These are phyloP conservation scores for rat (Rattus norvegicus) DNA, from an alignment of 2,113 vertebrate species.

Conservation along the genomic window DNA sequence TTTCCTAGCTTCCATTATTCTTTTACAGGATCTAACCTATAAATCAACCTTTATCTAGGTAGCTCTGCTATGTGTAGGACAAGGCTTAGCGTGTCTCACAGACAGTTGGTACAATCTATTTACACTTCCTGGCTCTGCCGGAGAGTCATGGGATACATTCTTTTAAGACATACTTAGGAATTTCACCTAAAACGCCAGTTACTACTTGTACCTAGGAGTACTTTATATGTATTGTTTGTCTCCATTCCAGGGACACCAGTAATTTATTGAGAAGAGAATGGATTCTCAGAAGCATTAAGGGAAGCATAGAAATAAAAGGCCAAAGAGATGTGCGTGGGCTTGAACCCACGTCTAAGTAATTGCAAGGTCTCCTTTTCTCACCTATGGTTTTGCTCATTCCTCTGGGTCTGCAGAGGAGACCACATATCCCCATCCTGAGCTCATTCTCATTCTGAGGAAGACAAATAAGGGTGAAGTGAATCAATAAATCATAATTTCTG, in stretches of 20 bases:
- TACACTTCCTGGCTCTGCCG: background rate
- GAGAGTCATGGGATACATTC: accelerated
- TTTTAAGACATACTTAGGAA: background rate
- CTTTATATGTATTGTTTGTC: background rate
- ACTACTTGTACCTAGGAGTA: background rate
- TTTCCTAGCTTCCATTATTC: background rate
- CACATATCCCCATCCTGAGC: background rate
- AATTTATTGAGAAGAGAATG: background rate
- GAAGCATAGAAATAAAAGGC: slow-evolving; percentile 21
- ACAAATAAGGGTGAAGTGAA: slow-evolving; percentile 53
- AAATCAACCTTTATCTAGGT: background rate
- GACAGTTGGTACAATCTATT: background rate
- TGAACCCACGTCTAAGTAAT: background rate
- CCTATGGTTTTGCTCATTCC: background rate
- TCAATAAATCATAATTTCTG: slow-evolving; percentile 75
- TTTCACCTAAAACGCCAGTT: background rate
- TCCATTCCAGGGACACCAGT: background rate
- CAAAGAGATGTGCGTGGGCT: background rate
- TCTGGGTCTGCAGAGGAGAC: background rate
- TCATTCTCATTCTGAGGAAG: slow-evolving; percentile 65
- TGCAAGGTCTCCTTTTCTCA: background rate
- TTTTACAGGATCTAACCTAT: background rate
- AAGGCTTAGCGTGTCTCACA: background rate
- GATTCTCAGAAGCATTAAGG: background rate
- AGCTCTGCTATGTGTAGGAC: accelerated